Conservation (phyloP, 1,140 invertebrate species). For the Drosophila hydei region DNA sequence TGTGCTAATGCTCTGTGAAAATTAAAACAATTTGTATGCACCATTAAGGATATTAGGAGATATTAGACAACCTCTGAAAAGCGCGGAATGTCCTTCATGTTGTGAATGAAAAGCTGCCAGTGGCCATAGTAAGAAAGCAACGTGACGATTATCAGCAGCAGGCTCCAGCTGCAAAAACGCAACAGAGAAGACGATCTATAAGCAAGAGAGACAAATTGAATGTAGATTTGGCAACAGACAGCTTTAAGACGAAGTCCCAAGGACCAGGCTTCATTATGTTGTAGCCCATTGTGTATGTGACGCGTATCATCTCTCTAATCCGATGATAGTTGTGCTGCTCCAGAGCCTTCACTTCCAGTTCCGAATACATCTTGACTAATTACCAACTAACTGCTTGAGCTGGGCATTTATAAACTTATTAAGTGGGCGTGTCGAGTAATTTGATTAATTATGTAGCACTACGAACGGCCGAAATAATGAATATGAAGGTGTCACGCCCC, state of each 20-base stretch:
- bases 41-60: slow-evolving; percentile 1
- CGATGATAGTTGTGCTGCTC: slow-evolving; percentile 58
- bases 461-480: slow-evolving; percentile 22
- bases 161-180: slow-evolving; percentile 46
- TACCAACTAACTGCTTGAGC: slow-evolving; percentile 47
- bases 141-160: slow-evolving; percentile 54
- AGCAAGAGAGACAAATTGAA: neutral
- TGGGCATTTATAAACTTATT: slow-evolving; percentile 61
- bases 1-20: slow-evolving; percentile 59
- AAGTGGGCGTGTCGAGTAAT: slow-evolving; percentile 31
- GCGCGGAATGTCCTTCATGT: slow-evolving; percentile 59
- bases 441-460: slow-evolving; percentile 49
- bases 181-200: neutral
- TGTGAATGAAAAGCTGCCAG: slow-evolving; percentile 50
- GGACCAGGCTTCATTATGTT: slow-evolving; percentile 57
- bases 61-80: slow-evolving; percentile 18
- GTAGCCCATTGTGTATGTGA: slow-evolving; percentile 60
- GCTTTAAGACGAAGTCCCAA: slow-evolving; percentile 38
- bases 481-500: slow-evolving; percentile 45
- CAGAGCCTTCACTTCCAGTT: slow-evolving; percentile 40
- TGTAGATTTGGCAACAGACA: slow-evolving; percentile 39
- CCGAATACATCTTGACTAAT: slow-evolving; percentile 65
- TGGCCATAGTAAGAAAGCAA: slow-evolving; percentile 68
- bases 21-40: slow-evolving; percentile 31
- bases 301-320: slow-evolving; percentile 64